phyloP scores from a whole-genome alignment of 2,888 invertebrate genomes.

The Lochmaea crataegi region DNA sequence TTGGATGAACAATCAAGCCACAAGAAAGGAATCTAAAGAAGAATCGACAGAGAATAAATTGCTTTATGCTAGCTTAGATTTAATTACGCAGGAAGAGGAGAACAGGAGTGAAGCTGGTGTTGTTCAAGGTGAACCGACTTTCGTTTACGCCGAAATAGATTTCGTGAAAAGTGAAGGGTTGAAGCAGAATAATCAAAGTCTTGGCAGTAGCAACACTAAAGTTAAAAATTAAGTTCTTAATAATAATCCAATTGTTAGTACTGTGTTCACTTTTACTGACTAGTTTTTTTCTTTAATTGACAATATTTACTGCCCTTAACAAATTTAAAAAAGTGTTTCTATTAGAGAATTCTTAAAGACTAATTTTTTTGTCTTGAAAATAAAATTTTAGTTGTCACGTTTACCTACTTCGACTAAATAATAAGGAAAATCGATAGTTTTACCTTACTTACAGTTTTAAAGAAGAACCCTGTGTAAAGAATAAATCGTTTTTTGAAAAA shows the following conservation, averaged over 20 bases:
- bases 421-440: not conserved
- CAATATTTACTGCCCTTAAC: no score
- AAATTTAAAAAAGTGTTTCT: no score
- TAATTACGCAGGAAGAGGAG: constrained; percentile 62
- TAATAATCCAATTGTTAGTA: not conserved
- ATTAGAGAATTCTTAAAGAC: no score
- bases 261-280: not conserved
- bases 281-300: no score
- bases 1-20: constrained; percentile 49
- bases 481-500: no score
- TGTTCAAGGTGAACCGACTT: constrained; percentile 60
- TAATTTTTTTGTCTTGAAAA: constrained; percentile 12
- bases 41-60: constrained; percentile 62
- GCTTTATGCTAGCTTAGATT: constrained; percentile 76
- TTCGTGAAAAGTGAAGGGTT: constrained; percentile 75
- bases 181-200: constrained; percentile 47
- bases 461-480: no score
- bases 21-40: constrained; percentile 54
- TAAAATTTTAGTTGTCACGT: not conserved
- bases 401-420: not conserved
- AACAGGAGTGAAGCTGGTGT: constrained; percentile 47
- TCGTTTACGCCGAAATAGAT: constrained; percentile 85
- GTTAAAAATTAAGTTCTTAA: constrained; percentile 53
- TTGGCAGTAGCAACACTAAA: constrained; percentile 53
- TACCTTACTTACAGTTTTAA: not conserved